Percentiles rank a stretch among this genome's conserved stretches.
Conservation (phyloP, 2,113 vertebrate genomes). For the Desmodus rotundus region DNA sequence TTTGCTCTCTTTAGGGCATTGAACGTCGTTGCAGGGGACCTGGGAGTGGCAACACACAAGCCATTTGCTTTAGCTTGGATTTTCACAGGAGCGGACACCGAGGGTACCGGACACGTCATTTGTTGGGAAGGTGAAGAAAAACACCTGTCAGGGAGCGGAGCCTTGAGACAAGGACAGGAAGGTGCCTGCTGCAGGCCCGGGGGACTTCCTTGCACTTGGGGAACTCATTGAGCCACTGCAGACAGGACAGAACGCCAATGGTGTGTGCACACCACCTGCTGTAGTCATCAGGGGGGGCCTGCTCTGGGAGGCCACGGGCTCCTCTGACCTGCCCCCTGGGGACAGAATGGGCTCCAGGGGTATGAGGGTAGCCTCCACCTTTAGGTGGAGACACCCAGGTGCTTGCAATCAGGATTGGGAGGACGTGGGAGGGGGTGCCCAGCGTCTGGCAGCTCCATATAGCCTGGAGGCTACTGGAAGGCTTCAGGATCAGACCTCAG, state of each 20-base stretch:
- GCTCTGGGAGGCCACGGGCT: rapidly evolving
- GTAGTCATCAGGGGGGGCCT: rapidly evolving
- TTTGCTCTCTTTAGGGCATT: background rate
- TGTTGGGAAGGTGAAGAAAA: background rate
- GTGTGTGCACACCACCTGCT: rapidly evolving
- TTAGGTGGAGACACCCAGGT: background rate
- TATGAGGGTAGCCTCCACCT: background rate
- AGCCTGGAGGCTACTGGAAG: rapidly evolving
- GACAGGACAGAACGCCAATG: rapidly evolving
- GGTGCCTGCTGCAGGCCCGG: rapidly evolving
- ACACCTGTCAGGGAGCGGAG: background rate
- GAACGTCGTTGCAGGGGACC: background rate
- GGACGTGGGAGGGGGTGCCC: rapidly evolving
- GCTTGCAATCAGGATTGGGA: background rate
- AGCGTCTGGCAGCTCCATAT: background rate
- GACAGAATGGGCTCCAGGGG: background rate
- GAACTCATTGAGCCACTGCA: rapidly evolving
- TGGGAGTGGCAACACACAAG: background rate
- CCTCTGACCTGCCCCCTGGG: too few species aligned
- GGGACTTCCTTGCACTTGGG: background rate
- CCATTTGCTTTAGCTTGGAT: background rate
- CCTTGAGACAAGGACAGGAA: background rate
- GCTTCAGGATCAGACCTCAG: background rate
- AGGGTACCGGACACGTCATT: background rate
- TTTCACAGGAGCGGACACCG: background rate